Base-by-base conservation (phyloP, 2,797 vertebrate genomes). In the Rhodeus uyekii region DNA sequence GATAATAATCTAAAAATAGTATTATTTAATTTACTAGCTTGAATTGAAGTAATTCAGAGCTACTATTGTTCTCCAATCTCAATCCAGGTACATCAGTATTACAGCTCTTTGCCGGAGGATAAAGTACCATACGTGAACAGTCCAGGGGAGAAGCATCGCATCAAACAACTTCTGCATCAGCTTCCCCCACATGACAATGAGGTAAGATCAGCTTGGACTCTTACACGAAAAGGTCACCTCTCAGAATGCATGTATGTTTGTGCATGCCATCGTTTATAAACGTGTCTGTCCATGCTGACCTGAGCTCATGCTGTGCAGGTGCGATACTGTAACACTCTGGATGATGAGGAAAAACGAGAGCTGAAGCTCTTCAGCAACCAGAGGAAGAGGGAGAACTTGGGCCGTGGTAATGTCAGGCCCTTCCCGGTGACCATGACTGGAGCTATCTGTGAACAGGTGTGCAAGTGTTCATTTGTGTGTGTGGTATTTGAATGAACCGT, bases 41-140 rank as follows among this genome's bases (percentile, higher is more conserved):
- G 50, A 53, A 53, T 7, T 22, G 2, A 63, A 34, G 60, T 67
- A 16, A 73, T 53, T 53, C 71, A 67, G 38, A 44, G 39, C 3
- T 48, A 24, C 19, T n/a, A 55, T 60, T 83, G 76, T 76, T 61
- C 61, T 68, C 42, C n/a, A 13, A 4, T 81, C 60, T 48, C 12
- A 78, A 27, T 50, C 13, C 93, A 99, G 98, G 98, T 99, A 78
- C 97, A 99, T 91, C 98, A 98, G 92, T 99, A 99, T 92, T 99
- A 99, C 90, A 98, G 96, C 95, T 98, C 96, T 83, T 95, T 99
- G 87, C 98, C 98, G 0, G 98, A 99, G 92, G 98, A 99, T 92
- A 99, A 98, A 91, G 96, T 99, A 61, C 98, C 98, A 50, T 99
- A 99, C 8, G 98, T 99, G 88, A 99, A 99, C 95, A 99, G 98